Base-by-base conservation (phyloP, 2,888 invertebrate species). In the Tromatobia lineatoria region DNA sequence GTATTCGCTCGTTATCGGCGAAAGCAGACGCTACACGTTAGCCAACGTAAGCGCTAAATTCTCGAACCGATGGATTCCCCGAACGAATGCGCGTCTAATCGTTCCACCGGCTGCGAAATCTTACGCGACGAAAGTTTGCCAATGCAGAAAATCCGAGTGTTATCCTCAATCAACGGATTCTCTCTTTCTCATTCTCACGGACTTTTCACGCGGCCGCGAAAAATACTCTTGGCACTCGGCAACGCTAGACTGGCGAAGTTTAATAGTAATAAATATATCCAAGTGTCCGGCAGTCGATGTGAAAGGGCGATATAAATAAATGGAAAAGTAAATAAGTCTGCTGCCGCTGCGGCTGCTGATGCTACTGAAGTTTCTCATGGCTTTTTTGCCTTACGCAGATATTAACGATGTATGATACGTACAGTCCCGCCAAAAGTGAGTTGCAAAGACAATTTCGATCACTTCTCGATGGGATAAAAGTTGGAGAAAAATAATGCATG, bases 201-300 rank as follows among this genome's bases (percentile, higher is more conserved):
- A 29, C 29, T 7, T 10, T 74, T 47, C 23, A 29, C 76, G 47
- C 71, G 77, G 23, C 59, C 83, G 86, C 80, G 83, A 91, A 91
- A 91, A 91, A 91, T 90, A 90, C 88, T 89, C 90, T 91, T 91
- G 91, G 91, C 91, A 91, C 90, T 88, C 88, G 88, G 90, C 91
- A 88, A 90, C 90, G 88, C 89, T 90, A 91, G 90, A 91, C 90
- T 67, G 80, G 80, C 80, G 52, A 83, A 52, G 83, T 80, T 80
- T 71, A 76, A 83, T 84, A 80, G 74, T 80, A 80, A 84, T 80
- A 80, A 84, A 80, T 80, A 80, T 80, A 83, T 77, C 69, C 77
- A 20, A 80, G 83, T 78, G 80, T 80, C 80, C 83, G 80, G 83
- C 79, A 80, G 71, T 71, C 50, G 80, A 64, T 64, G 76, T 73